Evolutionary conservation across 2,888 invertebrate genomes (phyloP).

Genomic region (Mactromeris polynyma): DNA sequence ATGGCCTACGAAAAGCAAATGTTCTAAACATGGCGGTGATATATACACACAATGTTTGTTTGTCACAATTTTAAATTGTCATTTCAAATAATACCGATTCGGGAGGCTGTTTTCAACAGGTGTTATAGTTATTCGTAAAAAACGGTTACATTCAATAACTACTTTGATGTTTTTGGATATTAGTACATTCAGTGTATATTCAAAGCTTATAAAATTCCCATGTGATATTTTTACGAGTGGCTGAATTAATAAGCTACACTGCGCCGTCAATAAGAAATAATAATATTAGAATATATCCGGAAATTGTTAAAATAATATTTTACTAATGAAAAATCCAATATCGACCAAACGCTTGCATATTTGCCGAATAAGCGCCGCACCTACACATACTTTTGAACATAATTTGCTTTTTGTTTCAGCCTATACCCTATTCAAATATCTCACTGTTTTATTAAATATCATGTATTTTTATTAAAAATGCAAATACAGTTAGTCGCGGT

Average conservation of each 20-base stretch:
- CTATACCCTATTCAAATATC: not conserved
- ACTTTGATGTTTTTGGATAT: not conserved
- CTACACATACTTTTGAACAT: not conserved
- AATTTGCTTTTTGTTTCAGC: not conserved
- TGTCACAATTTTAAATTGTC: not conserved
- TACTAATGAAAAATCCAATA: not conserved
- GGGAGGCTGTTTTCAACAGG: not conserved
- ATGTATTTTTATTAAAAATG: constrained; percentile 6
- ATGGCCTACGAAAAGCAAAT: too few relatives aligned
- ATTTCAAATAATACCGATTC: not conserved
- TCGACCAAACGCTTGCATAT: not conserved
- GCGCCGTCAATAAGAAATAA: not conserved
- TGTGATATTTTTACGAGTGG: not conserved
- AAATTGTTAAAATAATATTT: constrained; percentile 8
- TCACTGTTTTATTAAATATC: not conserved
- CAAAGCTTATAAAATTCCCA: not conserved
- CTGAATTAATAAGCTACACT: not conserved
- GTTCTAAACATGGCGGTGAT: too few relatives aligned
- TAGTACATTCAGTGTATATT: not conserved
- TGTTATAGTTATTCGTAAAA: not conserved
- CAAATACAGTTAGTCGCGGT: not conserved
- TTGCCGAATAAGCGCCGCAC: not conserved
- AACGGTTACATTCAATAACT: not conserved
- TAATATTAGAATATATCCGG: not conserved
- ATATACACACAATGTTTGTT: too few relatives aligned